Conservation (phyloP, 2,888 invertebrate species). For the Erebia aethiops region DNA sequence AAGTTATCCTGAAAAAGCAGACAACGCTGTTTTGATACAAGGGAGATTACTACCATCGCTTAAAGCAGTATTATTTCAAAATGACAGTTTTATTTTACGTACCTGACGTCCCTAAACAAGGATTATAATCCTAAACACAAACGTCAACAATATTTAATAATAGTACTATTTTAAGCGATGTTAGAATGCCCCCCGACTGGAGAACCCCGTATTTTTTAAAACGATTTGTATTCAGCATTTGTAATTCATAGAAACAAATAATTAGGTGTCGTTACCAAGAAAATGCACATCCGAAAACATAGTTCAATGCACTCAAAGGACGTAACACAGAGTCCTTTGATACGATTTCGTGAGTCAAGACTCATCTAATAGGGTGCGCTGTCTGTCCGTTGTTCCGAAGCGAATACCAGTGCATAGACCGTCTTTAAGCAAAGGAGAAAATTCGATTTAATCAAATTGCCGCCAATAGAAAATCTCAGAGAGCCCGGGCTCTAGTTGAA, state of each 20-base stretch:
- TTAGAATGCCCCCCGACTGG: no score
- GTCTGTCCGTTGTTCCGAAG: constrained; percentile 47
- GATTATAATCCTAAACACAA: no score
- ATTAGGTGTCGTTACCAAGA: background rate
- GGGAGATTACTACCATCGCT: no score
- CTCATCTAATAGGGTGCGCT: constrained; percentile 40
- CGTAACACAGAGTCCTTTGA: constrained; percentile 15
- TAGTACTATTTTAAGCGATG: no score
- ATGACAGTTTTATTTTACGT: no score
- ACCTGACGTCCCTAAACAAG: no score
- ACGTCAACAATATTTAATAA: no score
- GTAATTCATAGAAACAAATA: background rate
- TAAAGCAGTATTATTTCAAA: no score
- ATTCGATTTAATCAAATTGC: constrained; percentile 80
- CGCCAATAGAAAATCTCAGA: constrained; percentile 72
- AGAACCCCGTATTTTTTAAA: no score
- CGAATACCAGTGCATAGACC: constrained; percentile 58
- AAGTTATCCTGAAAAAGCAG: no score
- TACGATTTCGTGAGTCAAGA: constrained; percentile 26
- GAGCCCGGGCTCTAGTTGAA: constrained; percentile 60
- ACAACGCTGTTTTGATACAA: no score
- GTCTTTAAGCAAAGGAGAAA: constrained; percentile 68
- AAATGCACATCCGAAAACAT: background rate
- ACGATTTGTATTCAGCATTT: background rate
- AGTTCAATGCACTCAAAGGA: constrained; percentile 3